phyloP scores from a whole-genome alignment of 2,797 vertebrate genomes.

The Phoxinus dragarum region DNA sequence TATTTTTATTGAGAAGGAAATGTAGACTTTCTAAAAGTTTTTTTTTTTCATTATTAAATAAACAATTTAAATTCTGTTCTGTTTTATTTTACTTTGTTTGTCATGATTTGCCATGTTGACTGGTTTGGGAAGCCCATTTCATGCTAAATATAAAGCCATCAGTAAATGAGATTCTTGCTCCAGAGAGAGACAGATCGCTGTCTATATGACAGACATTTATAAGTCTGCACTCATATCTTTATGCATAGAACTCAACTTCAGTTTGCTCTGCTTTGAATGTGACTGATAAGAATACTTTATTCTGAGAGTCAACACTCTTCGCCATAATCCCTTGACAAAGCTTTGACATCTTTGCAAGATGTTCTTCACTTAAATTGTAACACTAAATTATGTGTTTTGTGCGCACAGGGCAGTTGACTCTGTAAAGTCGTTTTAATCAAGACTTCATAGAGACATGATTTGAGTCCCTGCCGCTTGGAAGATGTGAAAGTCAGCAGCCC shows the following conservation, averaged over 20 bases:
- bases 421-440: slow-evolving; percentile 78
- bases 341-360: slow-evolving; percentile 70
- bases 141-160: not conserved
- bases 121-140: not conserved
- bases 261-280: slow-evolving; percentile 77
- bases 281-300: slow-evolving; percentile 78
- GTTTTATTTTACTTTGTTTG: not conserved
- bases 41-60: not conserved
- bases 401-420: slow-evolving; percentile 67
- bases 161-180: not conserved
- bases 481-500: slow-evolving; percentile 58
- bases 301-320: slow-evolving; percentile 69
- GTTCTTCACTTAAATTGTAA: slow-evolving; percentile 62
- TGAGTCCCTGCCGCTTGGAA: slow-evolving; percentile 69
- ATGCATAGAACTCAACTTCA: slow-evolving; percentile 70
- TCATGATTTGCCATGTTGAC: no score
- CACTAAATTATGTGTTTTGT: slow-evolving; percentile 65
- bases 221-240: slow-evolving; percentile 70
- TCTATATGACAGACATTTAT: slow-evolving; percentile 58
- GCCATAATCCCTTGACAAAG: slow-evolving; percentile 78
- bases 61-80: not conserved
- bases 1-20: not conserved
- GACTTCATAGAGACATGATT: slow-evolving; percentile 74
- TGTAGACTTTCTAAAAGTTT: not conserved
- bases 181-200: not conserved